Evolutionary conservation across 2,888 invertebrate genomes (phyloP), one percentile per base, ranked within the genome.

Genomic region (Drosophila flavopinicola): DNA sequence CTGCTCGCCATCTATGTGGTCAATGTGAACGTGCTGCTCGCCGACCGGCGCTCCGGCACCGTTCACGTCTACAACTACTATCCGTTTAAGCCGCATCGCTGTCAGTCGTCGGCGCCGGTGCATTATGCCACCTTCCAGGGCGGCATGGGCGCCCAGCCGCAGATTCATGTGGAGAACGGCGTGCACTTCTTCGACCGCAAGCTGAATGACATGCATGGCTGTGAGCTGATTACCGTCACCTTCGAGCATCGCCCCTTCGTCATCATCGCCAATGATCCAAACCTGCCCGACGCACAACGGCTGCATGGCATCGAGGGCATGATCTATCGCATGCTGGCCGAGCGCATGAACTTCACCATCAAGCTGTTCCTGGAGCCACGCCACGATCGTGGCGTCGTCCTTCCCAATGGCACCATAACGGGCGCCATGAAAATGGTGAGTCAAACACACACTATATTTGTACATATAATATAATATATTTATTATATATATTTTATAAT

Each of bases 231-330:
- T 3, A 65, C 87, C 0, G 73, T 82, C 1, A 88, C 89, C 1
- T 88, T 89, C 61, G 49, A 80, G 10, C 52, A 85, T 10, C 79
- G 75, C 0, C 90, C 90, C 0, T 88, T 75, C 11, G 78, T 90
- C 4, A 45, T 70, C 1, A 49, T 91, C 3, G 57, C 85, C 0
- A n/a, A 59, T 1, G 48, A 76, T 51, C 9, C 9, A 0, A 7
- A 0, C 17, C 20, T 6, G 2, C 17, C 47, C 5, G 60, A 41
- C 1, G 53, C 27, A 3, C 23, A 32, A 2, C 49, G 35, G 0
- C 7, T 91, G 1, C 54, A 63, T 2, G 91, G 91, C n/a, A 89
- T 89, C 11, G 91, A 91, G 56, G 91, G 90, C 3, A 54, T 74
- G 51, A 57, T 91, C 0, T 63, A 88, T 5, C 64, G 58, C 0